Evolutionary conservation across 1,140 invertebrate species (phyloP).

Genomic region (Lerema accius): DNA sequence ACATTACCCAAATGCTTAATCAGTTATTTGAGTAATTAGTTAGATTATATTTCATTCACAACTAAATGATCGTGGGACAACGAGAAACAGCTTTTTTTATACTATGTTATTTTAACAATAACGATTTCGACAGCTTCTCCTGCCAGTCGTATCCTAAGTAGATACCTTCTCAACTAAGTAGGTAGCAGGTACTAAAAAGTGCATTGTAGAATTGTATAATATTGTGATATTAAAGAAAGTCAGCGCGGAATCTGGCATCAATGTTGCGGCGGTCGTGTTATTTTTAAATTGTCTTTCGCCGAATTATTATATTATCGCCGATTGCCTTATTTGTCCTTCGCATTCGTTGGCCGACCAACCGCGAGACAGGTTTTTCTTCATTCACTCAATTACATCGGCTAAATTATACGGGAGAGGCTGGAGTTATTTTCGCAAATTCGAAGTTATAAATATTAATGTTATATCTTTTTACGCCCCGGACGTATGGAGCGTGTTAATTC

Average conservation of each 20-base stretch:
- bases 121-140: too few relatives aligned
- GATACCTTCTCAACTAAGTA: too few relatives aligned
- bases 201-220: too few relatives aligned
- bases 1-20: too few relatives aligned
- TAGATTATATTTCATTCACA: too few relatives aligned
- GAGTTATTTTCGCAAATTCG: constrained; percentile 15
- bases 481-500: constrained; percentile 7
- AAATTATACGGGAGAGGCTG: constrained; percentile 10
- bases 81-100: background rate
- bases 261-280: background rate
- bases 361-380: constrained; percentile 11
- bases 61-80: background rate
- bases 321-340: constrained; percentile 16
- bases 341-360: background rate
- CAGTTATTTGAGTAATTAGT: too few relatives aligned
- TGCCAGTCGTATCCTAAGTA: too few relatives aligned
- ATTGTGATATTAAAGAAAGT: background rate
- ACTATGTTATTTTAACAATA: too few relatives aligned
- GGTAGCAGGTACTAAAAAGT: too few relatives aligned
- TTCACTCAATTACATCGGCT: constrained; percentile 18
- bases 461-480: constrained; percentile 12
- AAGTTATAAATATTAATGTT: constrained; percentile 13
- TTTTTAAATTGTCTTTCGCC: constrained; percentile 3
- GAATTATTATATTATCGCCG: constrained; percentile 17
- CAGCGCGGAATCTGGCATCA: background rate